Percentiles rank a stretch among this genome's conserved stretches.
phyloP scores from a whole-genome alignment of 2,113 vertebrate genomes.

The Hipposideros armiger region DNA sequence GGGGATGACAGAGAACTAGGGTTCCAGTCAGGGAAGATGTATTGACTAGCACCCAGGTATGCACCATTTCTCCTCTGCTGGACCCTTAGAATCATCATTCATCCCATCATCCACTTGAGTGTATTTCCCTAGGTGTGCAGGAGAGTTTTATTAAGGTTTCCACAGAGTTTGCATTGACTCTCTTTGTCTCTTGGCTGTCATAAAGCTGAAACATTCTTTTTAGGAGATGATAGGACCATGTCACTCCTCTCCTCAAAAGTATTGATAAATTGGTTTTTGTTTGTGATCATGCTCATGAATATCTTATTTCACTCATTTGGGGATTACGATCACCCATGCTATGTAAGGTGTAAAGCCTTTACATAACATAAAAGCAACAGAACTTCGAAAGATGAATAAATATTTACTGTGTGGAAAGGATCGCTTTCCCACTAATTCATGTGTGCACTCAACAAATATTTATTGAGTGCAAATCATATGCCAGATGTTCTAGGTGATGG shows the following conservation, averaged over 20 bases:
- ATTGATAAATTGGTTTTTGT: conserved; percentile 47
- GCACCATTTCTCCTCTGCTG: background rate
- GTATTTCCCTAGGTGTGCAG: conserved; percentile 16
- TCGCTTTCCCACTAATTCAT: conserved; percentile 36
- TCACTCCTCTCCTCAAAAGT: conserved; percentile 30
- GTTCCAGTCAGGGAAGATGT: background rate
- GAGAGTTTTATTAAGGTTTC: conserved; percentile 44
- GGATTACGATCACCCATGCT: background rate
- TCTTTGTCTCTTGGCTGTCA: conserved; percentile 46
- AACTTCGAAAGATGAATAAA: conserved; percentile 33
- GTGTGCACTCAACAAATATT: background rate
- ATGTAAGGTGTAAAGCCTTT: background rate
- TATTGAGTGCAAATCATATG: conserved; percentile 21
- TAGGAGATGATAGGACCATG: background rate
- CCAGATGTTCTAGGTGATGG: conserved; percentile 2
- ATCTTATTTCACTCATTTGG: conserved; percentile 59
- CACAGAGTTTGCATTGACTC: conserved; percentile 4
- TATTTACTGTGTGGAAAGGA: conserved; percentile 25
- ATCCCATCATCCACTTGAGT: background rate
- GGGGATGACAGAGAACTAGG: background rate
- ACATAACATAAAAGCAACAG: conserved; percentile 35
- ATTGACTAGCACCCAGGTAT: background rate
- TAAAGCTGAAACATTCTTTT: conserved; percentile 39
- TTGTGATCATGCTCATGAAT: conserved; percentile 49
- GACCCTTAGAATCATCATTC: background rate